Conservation (phyloP, 2,113 vertebrate species). For the Abramis brama region DNA sequence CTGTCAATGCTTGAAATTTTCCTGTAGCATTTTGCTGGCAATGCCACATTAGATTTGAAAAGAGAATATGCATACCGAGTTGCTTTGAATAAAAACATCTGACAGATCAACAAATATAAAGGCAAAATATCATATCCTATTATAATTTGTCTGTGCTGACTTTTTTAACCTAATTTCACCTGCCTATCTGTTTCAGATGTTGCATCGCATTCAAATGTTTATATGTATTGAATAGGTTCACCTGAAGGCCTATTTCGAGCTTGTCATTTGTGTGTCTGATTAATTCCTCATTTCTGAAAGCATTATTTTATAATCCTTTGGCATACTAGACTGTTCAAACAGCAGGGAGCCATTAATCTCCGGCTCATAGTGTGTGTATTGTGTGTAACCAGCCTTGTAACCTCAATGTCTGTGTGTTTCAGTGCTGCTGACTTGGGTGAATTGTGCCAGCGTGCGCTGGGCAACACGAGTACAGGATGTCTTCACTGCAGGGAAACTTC, state of each 20-base stretch:
- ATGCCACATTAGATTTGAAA: not conserved
- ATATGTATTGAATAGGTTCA: not conserved
- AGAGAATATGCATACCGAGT: not conserved
- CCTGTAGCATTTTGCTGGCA: not conserved
- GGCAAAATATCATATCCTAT: not conserved
- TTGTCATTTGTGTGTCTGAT: not conserved
- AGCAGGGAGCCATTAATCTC: constrained; percentile 6
- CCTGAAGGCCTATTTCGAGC: not conserved
- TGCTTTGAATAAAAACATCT: not conserved
- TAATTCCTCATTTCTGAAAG: not conserved
- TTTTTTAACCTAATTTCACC: not conserved
- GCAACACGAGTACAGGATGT: constrained; percentile 91
- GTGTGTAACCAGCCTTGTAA: constrained; percentile 25
- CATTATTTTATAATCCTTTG: constrained; percentile 23
- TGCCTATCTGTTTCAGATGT: not conserved
- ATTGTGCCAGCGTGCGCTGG: constrained; percentile 91
- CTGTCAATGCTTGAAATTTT: not conserved
- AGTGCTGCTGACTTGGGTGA: constrained; percentile 86
- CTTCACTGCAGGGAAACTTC: constrained; percentile 90
- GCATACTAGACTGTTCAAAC: constrained; percentile 16
- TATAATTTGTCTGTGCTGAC: not conserved
- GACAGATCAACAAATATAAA: not conserved
- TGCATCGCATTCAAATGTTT: not conserved
- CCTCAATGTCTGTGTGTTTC: constrained; percentile 22
- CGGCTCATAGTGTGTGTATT: constrained; percentile 1